Evolutionary conservation across 2,888 invertebrate species (phyloP).

Genomic region (Netelia melanura): DNA sequence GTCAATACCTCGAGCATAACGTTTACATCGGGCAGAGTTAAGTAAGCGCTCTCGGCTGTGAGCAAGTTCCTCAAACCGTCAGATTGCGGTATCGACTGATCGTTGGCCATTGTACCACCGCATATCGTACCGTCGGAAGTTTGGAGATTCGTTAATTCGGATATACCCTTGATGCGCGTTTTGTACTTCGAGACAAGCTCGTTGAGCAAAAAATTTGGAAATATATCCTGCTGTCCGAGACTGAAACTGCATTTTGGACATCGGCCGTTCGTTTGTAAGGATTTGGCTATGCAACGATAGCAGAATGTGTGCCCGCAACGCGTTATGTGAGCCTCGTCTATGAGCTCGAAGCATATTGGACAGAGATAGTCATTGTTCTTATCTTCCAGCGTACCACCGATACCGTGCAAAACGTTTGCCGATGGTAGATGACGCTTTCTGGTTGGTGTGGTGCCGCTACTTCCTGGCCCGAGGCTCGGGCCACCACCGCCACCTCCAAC

Average conservation of each 20-base stretch:
- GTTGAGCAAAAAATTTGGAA: conserved; percentile 94
- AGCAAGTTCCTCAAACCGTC: conserved; percentile 87
- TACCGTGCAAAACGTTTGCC: conserved; percentile 86
- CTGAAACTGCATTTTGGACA: conserved; percentile 94
- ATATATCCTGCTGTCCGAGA: conserved; percentile 90
- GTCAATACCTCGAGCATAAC: conserved; percentile 92
- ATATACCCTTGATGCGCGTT: conserved; percentile 85
- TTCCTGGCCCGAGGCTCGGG: conserved; percentile 74
- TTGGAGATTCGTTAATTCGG: conserved; percentile 81
- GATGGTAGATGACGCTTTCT: conserved; percentile 85
- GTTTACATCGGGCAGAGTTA: conserved; percentile 93
- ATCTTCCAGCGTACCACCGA: conserved; percentile 89
- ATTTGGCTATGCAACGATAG: conserved; percentile 91
- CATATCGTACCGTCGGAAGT: conserved; percentile 74
- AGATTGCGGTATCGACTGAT: conserved; percentile 76
- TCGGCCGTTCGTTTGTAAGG: conserved; percentile 88
- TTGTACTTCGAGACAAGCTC: conserved; percentile 92
- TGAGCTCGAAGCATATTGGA: conserved; percentile 95
- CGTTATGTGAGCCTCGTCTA: conserved; percentile 96
- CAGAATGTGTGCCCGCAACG: conserved; percentile 97
- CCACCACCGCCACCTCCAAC: conserved; percentile 68
- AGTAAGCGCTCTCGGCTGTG: conserved; percentile 89
- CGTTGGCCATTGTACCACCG: conserved; percentile 66
- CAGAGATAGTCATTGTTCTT: conserved; percentile 90
- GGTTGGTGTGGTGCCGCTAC: conserved; percentile 83